Evolutionary conservation across 2,113 vertebrate genomes (phyloP).

Genomic region (Cyrtonyx montezumae): DNA sequence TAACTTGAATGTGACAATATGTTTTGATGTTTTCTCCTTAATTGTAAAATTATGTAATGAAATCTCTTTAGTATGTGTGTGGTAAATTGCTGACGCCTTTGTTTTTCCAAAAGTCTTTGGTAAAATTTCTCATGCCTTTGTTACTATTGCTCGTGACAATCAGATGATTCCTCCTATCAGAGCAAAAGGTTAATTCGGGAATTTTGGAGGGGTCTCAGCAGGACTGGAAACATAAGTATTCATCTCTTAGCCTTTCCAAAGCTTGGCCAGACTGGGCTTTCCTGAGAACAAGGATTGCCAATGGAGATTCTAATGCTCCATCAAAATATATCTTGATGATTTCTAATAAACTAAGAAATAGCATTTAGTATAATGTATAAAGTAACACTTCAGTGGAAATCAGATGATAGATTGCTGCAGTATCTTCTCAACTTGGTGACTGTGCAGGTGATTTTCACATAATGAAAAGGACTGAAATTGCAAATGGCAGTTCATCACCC

Average conservation of each 20-base stretch:
- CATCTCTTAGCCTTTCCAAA: not conserved
- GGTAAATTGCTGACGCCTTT: slow-evolving; percentile 69
- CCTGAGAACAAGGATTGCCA: not conserved
- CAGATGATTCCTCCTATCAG: slow-evolving; percentile 3
- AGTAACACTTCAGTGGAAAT: not conserved
- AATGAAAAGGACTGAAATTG: accelerated
- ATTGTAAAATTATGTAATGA: slow-evolving; percentile 77
- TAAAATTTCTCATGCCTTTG: slow-evolving; percentile 52
- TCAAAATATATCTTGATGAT: not conserved
- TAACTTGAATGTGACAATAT: slow-evolving; percentile 74
- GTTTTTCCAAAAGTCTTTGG: slow-evolving; percentile 49
- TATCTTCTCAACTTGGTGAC: not conserved
- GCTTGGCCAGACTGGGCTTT: not conserved
- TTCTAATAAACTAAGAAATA: not conserved
- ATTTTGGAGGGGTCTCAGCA: not conserved
- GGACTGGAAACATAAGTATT: not conserved
- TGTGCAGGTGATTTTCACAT: not conserved
- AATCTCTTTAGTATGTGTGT: slow-evolving; percentile 64
- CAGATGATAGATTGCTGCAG: not conserved
- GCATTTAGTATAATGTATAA: not conserved
- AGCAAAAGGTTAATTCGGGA: not conserved
- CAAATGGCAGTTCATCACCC: not conserved
- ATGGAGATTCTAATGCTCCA: not conserved
- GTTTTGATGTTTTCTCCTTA: slow-evolving; percentile 80
- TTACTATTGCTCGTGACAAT: not conserved